Percentiles rank a stretch among this genome's conserved stretches.
These are phyloP conservation scores for Leucopternis melanops DNA, from an alignment of 2,113 vertebrate genomes.

Conservation along the genomic window DNA sequence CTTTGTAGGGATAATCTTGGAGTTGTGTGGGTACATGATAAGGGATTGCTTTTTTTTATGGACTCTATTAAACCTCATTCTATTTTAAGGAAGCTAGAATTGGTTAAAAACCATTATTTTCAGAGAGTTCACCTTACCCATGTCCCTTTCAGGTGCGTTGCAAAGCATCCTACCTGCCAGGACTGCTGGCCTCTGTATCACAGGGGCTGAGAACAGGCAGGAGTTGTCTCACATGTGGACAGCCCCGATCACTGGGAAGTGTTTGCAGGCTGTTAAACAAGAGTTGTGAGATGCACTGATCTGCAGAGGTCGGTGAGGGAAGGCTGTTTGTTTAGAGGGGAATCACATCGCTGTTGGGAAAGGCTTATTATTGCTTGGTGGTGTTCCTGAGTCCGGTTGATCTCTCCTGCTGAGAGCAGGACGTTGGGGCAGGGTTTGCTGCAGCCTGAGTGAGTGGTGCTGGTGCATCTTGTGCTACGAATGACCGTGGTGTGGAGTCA, in stretches of 20 bases:
- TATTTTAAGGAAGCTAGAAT: not conserved
- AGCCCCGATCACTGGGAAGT: not conserved
- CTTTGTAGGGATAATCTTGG: not conserved
- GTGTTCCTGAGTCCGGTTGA: not conserved
- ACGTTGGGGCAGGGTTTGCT: not conserved
- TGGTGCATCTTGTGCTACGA: not conserved
- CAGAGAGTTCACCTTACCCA: not conserved
- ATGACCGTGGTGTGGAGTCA: not conserved
- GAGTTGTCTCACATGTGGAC: not conserved
- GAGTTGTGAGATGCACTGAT: not conserved
- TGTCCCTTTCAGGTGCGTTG: not conserved
- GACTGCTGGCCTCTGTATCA: not conserved
- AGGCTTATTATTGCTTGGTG: not conserved
- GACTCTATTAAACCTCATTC: not conserved
- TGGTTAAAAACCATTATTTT: not conserved
- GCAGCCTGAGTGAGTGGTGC: not conserved
- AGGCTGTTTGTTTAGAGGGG: not conserved
- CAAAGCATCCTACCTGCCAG: not conserved
- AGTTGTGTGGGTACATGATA: not conserved
- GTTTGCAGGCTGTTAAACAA: not conserved
- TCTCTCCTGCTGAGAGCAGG: not conserved
- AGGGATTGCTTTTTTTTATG: not conserved
- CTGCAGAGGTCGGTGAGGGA: not conserved
- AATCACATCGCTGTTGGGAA: not conserved
- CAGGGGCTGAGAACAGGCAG: not conserved